Conservation (phyloP, 2,797 vertebrate genomes). For the Gymnothorax reevesii region DNA sequence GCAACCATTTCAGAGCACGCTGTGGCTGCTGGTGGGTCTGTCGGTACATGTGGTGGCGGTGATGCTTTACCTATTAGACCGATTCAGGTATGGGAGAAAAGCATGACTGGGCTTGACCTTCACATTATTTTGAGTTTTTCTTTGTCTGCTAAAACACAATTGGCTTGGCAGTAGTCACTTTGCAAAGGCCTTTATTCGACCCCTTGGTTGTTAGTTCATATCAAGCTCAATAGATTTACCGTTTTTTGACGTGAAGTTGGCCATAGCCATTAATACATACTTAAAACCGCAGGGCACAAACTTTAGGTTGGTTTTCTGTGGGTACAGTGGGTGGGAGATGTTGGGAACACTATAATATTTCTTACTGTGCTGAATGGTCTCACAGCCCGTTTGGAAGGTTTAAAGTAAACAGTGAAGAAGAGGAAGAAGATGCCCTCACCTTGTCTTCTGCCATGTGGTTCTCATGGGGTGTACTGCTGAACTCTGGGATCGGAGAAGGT, state of each 20-base stretch:
- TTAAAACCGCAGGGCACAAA: background rate
- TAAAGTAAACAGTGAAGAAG: slow-evolving; percentile 96
- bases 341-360: background rate
- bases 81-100: slow-evolving; percentile 90
- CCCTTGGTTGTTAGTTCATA: background rate
- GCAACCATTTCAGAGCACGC: slow-evolving; percentile 98
- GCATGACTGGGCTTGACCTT: background rate
- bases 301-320: background rate
- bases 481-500: slow-evolving; percentile 84
- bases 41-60: slow-evolving; percentile 99
- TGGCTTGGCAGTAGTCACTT: background rate
- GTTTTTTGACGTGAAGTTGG: background rate
- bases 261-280: background rate
- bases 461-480: slow-evolving; percentile 90
- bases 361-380: slow-evolving; percentile 24
- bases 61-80: slow-evolving; percentile 98
- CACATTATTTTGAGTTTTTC: background rate
- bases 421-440: slow-evolving; percentile 94
- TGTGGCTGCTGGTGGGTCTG: slow-evolving; percentile 96
- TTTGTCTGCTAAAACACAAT: background rate
- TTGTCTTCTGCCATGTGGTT: slow-evolving; percentile 94
- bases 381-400: slow-evolving; percentile 93
- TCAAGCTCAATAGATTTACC: background rate
- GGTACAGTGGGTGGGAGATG: background rate
- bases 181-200: background rate